phyloP scores from a whole-genome alignment of 2,113 vertebrate genomes.

The Tenrec ecaudatus region DNA sequence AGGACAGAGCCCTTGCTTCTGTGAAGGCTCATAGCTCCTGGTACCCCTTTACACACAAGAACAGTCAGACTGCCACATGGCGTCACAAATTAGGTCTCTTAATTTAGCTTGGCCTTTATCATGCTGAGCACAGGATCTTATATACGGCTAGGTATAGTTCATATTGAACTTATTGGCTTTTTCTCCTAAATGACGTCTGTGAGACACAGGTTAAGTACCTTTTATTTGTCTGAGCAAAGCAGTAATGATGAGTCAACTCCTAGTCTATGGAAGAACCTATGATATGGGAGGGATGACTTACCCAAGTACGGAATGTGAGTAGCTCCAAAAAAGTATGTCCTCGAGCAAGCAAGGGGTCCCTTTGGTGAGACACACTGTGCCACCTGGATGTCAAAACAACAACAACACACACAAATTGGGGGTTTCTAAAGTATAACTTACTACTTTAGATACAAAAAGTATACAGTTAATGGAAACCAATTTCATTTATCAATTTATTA shows the following conservation, averaged over 20 bases:
- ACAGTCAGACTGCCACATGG: background rate
- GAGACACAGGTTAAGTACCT: conserved; percentile 5
- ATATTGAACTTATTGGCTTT: background rate
- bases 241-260: background rate
- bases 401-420: conserved; percentile 27
- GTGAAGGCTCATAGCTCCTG: background rate
- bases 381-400: conserved; percentile 86
- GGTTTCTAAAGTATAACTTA: background rate
- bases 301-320: conserved; percentile 94
- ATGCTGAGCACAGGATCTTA: background rate
- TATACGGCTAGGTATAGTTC: background rate
- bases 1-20: background rate
- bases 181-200: conserved; percentile 30
- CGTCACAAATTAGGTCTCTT: background rate
- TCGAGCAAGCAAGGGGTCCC: conserved; percentile 94
- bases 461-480: background rate
- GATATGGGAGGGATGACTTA: conserved; percentile 82
- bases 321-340: conserved; percentile 97
- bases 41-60: background rate
- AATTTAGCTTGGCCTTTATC: conserved; percentile 5
- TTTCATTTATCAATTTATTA: conserved; percentile 52
- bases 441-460: conserved; percentile 6
- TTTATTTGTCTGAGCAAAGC: conserved; percentile 10
- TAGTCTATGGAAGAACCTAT: background rate
- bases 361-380: conserved; percentile 96